These are phyloP conservation scores for Acanthisitta chloris DNA, from an alignment of 2,113 vertebrate species.

Conservation along the genomic window DNA sequence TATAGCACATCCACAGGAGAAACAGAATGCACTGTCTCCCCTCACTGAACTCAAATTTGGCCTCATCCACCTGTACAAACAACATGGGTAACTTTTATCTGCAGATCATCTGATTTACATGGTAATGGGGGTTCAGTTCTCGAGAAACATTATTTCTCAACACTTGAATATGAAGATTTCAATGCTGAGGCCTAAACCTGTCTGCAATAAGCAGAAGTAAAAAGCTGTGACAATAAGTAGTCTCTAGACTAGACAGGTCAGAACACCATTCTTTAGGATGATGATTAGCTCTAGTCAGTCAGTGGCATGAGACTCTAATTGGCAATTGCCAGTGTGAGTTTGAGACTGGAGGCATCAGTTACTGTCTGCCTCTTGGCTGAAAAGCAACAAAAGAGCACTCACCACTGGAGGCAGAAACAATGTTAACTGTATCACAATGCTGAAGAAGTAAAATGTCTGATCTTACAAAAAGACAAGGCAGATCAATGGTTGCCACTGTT, in stretches of 20 bases:
- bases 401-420: neutral
- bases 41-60: neutral
- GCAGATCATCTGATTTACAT: neutral
- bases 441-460: neutral
- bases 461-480: neutral
- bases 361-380: neutral
- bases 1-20: neutral
- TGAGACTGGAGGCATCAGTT: neutral
- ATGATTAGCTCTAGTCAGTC: neutral
- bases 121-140: neutral
- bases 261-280: neutral
- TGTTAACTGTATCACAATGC: neutral
- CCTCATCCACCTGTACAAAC: neutral
- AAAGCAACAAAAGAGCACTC: neutral
- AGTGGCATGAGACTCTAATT: neutral
- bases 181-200: neutral
- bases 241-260: constrained; percentile 1
- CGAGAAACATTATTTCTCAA: neutral
- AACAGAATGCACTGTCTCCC: neutral
- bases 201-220: neutral
- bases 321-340: neutral
- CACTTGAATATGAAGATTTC: neutral
- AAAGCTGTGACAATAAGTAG: neutral
- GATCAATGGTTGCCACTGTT: neutral
- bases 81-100: neutral